phyloP scores from a whole-genome alignment of 2,888 invertebrate genomes.

The Phragmatobia fuliginosa region DNA sequence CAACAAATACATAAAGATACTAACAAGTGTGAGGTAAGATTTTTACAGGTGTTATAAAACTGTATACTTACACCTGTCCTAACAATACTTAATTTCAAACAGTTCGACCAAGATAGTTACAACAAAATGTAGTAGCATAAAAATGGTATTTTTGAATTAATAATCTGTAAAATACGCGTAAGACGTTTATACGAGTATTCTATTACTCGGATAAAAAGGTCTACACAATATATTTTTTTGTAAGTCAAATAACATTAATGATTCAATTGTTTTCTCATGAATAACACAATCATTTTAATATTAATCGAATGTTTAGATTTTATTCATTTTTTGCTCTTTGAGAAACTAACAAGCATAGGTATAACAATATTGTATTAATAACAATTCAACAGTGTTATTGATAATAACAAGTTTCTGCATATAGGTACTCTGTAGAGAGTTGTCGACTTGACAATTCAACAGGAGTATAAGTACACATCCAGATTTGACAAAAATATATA shows the following conservation, averaged over 20 bases:
- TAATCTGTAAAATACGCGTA: background rate
- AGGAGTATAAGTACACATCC: too few species aligned
- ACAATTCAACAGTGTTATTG: too few species aligned
- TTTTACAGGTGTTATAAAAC: constrained; percentile 52
- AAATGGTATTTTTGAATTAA: background rate
- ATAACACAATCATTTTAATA: background rate
- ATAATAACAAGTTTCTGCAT: too few species aligned
- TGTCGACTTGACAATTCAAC: too few species aligned
- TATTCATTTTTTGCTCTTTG: too few species aligned
- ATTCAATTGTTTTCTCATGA: background rate
- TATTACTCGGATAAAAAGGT: background rate
- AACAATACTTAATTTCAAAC: constrained; percentile 40
- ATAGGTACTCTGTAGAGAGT: too few species aligned
- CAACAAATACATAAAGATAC: constrained; percentile 42
- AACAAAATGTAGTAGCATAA: constrained; percentile 11
- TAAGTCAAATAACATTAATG: too few species aligned
- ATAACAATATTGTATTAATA: too few species aligned
- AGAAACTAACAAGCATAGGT: too few species aligned
- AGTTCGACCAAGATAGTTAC: constrained; percentile 32
- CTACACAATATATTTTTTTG: too few species aligned
- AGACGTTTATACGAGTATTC: too few species aligned
- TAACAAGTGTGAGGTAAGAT: constrained; percentile 44
- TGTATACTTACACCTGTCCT: constrained; percentile 42
- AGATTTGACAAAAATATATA: too few species aligned
- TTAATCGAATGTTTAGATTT: background rate